Evolutionary conservation across 1,140 invertebrate genomes (phyloP).

Genomic region (Anastatus disparis): DNA sequence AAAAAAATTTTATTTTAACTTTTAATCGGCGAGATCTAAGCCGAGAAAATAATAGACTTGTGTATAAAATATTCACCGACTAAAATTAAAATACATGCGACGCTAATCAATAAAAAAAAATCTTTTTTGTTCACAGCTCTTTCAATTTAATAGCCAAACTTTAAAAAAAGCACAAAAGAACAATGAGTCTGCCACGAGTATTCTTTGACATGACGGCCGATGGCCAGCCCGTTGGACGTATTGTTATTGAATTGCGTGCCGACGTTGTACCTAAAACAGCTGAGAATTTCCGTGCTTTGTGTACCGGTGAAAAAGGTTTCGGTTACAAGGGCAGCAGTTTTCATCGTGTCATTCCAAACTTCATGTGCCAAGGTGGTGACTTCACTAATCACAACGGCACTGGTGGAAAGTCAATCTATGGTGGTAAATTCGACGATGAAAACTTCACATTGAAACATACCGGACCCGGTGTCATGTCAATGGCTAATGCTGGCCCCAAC

Average conservation of each 20-base stretch:
- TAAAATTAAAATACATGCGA: too few relatives aligned
- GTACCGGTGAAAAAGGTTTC: conserved; percentile 84
- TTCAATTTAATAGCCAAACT: too few relatives aligned
- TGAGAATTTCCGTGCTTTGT: conserved; percentile 83
- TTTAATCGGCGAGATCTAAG: too few relatives aligned
- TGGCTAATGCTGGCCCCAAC: conserved; percentile 83
- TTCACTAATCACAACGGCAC: conserved; percentile 84
- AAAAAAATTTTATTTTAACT: too few relatives aligned
- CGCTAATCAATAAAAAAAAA: too few relatives aligned
- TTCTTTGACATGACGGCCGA: conserved; percentile 81
- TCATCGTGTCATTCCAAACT: conserved; percentile 87
- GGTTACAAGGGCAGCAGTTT: conserved; percentile 83
- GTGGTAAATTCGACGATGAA: conserved; percentile 83
- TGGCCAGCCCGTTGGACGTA: conserved; percentile 72
- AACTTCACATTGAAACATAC: conserved; percentile 84
- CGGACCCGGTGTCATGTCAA: conserved; percentile 77
- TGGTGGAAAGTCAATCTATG: conserved; percentile 84
- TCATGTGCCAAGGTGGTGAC: conserved; percentile 86
- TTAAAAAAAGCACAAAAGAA: conserved; percentile 34
- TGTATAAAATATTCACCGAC: too few relatives aligned
- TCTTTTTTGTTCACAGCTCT: too few relatives aligned
- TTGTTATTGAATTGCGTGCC: conserved; percentile 77
- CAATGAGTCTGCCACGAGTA: conserved; percentile 81
- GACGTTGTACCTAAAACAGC: conserved; percentile 84
- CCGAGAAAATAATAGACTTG: too few relatives aligned